Percentiles rank a stretch among this genome's conserved stretches.
Conservation (phyloP, 2,113 vertebrate species). For the Bungarus multicinctus region DNA sequence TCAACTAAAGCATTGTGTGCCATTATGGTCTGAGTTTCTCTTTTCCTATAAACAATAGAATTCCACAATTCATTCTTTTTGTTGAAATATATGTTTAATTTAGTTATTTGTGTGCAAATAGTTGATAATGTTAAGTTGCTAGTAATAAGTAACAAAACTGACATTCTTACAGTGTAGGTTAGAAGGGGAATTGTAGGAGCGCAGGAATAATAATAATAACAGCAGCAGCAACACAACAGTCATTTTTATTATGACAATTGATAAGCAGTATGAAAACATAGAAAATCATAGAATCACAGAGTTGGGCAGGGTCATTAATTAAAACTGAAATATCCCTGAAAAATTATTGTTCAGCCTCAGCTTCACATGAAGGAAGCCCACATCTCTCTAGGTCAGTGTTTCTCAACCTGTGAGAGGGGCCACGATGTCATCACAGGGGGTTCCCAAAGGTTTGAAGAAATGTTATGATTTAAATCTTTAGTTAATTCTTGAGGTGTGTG, state of each 20-base stretch:
- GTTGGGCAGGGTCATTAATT: not conserved
- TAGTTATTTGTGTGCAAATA: not conserved
- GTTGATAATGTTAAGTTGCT: not conserved
- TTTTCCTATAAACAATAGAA: not conserved
- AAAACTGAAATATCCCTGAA: not conserved
- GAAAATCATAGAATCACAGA: not conserved
- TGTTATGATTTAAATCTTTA: not conserved
- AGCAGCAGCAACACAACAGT: not conserved
- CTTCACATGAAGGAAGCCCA: not conserved
- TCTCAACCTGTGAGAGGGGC: not conserved
- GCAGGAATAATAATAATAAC: not conserved
- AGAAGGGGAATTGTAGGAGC: not conserved
- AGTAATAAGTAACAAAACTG: not conserved
- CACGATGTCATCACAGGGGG: not conserved
- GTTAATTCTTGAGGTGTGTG: not conserved
- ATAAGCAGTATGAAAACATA: not conserved
- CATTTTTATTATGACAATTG: not conserved
- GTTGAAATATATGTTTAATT: not conserved
- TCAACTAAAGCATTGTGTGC: no score
- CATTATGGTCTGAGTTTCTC: no score
- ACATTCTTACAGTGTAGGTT: not conserved
- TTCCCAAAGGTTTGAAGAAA: not conserved
- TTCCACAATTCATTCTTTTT: not conserved
- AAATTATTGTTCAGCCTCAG: not conserved
- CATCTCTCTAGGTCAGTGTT: not conserved